These are phyloP conservation scores for Drosophila pseudotalamancana DNA, from an alignment of 2,888 invertebrate genomes.

Conservation along the genomic window DNA sequence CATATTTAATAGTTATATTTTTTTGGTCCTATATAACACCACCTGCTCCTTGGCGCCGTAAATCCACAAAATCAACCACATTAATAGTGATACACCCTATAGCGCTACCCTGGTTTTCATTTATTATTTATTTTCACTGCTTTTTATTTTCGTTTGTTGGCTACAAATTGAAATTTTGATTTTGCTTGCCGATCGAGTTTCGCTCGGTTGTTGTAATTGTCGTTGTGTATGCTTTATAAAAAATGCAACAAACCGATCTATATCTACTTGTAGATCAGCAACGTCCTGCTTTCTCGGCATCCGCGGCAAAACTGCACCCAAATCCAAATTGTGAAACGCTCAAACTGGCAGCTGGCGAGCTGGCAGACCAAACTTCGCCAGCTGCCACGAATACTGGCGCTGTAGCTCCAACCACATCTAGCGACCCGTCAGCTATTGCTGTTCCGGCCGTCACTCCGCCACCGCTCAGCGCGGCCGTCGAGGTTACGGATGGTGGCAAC, in stretches of 20 bases:
- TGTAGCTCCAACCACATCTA: not conserved
- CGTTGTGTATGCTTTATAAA: conserved; percentile 65
- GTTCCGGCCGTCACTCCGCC: conserved; percentile 54
- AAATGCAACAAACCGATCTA: conserved; percentile 78
- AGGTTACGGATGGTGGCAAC: conserved; percentile 49
- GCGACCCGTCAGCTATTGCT: conserved; percentile 22
- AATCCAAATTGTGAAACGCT: conserved; percentile 76
- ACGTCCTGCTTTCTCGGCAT: conserved; percentile 85
- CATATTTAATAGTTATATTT: not conserved
- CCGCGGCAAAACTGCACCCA: conserved; percentile 83
- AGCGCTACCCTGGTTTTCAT: conserved; percentile 29
- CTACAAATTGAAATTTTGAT: conserved; percentile 79
- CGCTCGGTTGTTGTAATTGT: conserved; percentile 57
- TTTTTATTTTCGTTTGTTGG: conserved; percentile 31
- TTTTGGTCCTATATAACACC: conserved; percentile 21
- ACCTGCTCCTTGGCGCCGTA: conserved; percentile 13
- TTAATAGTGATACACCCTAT: conserved; percentile 28
- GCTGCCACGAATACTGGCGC: conserved; percentile 13
- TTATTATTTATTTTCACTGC: conserved; percentile 25
- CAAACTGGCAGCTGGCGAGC: conserved; percentile 42
- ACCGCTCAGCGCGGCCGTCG: conserved; percentile 57
- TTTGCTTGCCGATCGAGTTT: conserved; percentile 54
- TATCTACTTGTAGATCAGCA: conserved; percentile 85
- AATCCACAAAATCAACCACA: conserved; percentile 22
- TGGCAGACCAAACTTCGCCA: conserved; percentile 28